Base-by-base conservation (phyloP, 2,888 invertebrate genomes). In the Mallateleia sp. region DNA sequence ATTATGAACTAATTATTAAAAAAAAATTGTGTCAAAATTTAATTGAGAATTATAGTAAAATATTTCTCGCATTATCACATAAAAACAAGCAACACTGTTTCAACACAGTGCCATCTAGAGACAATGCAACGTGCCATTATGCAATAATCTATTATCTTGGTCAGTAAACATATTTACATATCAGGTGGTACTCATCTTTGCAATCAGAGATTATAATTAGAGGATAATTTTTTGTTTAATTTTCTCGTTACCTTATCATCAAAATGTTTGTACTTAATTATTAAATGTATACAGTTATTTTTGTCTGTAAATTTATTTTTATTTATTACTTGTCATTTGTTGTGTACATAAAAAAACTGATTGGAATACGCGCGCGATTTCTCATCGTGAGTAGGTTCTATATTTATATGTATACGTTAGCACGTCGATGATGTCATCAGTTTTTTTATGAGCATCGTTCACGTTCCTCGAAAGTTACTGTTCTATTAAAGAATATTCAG, bases 311-410 rank as follows among this genome's bases (percentile, higher is more conserved):
- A n/a, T 15, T 58, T 18, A n/a, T 15, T 58, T 18, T 54, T 24
- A 24, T 54, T 54, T 24, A 54, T 52, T 52, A 4, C 14, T 52
- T 52, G 9, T 24, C 14, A 14, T 24, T 24, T 52, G 52, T 4
- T 3, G 3, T 14, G 14, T 14, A 22, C 4, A 18, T 25, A 58
- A 56, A 69, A 69, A 52, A 69, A 24, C 34, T 67, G 22, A 69
- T 69, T 69, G n/a, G 18, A 52, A 79, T 69, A 62, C 20, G 38
- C 28, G 50, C n/a, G 58, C 60, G 34, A 56, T 34, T 24, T 45
- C 32, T 32, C 96, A 96, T 85, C 88, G 58, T 91, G 91, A 91
- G 90, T 89, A 52, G 84, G 60, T 90, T 91, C 92, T 92, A 92
- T 92, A 90, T 91, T 89, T 91, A 91, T 88, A 89, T 66, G 67